phyloP scores from a whole-genome alignment of 2,888 invertebrate species.

The Drosophila macrospina region DNA sequence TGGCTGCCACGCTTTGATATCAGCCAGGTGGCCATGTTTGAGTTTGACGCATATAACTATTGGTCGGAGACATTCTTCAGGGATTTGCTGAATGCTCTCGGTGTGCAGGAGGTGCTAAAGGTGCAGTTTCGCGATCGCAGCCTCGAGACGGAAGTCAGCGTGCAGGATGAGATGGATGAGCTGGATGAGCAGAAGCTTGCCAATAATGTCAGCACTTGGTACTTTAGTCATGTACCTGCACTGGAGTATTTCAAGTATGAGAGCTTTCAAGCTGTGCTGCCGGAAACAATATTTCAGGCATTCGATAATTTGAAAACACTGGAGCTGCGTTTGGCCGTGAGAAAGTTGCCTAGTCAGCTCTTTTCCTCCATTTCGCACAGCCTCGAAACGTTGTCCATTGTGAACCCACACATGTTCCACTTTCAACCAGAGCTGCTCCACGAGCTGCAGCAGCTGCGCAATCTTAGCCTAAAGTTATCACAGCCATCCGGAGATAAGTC shows the following conservation, averaged over 20 bases:
- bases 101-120: slow-evolving; percentile 45
- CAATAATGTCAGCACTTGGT: slow-evolving; percentile 50
- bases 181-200: not conserved
- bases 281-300: slow-evolving; percentile 55
- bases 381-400: slow-evolving; percentile 52
- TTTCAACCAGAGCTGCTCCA: slow-evolving; percentile 46
- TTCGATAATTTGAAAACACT: slow-evolving; percentile 56
- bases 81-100: slow-evolving; percentile 54
- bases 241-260: slow-evolving; percentile 60
- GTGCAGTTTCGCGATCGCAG: slow-evolving; percentile 68
- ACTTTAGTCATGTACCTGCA: slow-evolving; percentile 56
- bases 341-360: slow-evolving; percentile 40
- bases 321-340: slow-evolving; percentile 53
- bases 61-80: slow-evolving; percentile 63
- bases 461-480: slow-evolving; percentile 49
- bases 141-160: slow-evolving; percentile 31
- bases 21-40: slow-evolving; percentile 53
- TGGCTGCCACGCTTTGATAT: slow-evolving; percentile 64
- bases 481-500: slow-evolving; percentile 2
- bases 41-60: slow-evolving; percentile 69
- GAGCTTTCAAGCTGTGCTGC: slow-evolving; percentile 41
- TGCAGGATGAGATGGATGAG: not conserved
- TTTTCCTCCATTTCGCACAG: slow-evolving; percentile 49
- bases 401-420: slow-evolving; percentile 53
- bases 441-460: slow-evolving; percentile 55